Base-by-base conservation (phyloP, 2,113 vertebrate species). In the Elgaria multicarinata region DNA sequence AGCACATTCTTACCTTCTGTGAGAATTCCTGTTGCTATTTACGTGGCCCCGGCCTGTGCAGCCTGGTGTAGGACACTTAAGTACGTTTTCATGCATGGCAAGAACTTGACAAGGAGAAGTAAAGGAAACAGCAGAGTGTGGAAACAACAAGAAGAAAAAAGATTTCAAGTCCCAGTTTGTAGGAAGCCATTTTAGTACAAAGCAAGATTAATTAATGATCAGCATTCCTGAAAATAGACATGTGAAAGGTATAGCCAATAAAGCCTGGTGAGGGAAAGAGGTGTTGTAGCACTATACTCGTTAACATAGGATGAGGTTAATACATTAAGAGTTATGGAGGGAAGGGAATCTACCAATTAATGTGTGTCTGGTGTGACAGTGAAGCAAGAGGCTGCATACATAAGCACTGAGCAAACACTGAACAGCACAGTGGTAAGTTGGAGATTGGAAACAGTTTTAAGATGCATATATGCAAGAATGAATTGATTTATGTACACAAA, bases 1-100 rank as follows among this genome's bases (percentile, higher is more conserved):
- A 95, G 26, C 83, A 90, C 84, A 83, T 96, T 97, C 99, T 99
- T 98, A 99, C 99, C 99, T 99, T 97, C 99, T 94, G 97, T 99
- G 99, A 71, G 99, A 99, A 98, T 99, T 99, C 98, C 99, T 98
- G 99, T 99, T 99, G 98, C 99, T 99, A 98, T 99, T 99, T 97
- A 99, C 99, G 97, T 99, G 99, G 97, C 99, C 99, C 90, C 99
- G 98, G 98, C 99, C 99, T 94, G 99, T 99, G 98, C 99, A 99
- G 98, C 99, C 99, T 87, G 98, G 99, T 97, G 99, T 99, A 97
- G 99, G 99, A 98, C 99, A 99, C 98, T 99, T 99, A 98, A 99
- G 99, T 97, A 99, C 99, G 98, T 99, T 99, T 98, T 99, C 99
- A 98, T 99, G 98, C 99, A 99, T 99, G 97, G 99, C 99, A 97